Conservation (phyloP, 1,140 invertebrate species). For the Meloidogyne floridensis region DNA sequence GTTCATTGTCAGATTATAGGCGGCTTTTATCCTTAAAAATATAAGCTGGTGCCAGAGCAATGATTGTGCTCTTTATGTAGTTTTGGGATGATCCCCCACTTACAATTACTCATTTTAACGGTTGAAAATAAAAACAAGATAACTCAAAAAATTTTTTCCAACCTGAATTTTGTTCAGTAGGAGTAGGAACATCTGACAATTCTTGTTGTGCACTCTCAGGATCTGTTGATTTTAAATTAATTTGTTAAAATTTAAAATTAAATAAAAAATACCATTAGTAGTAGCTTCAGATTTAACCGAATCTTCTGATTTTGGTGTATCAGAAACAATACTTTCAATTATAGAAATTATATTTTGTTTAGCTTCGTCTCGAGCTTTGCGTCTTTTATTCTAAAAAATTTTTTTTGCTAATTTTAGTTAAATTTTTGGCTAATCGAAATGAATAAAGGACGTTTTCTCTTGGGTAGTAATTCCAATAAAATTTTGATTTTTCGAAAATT, state of each 20-base stretch:
- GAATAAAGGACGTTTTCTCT: too few species aligned
- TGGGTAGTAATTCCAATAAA: too few species aligned
- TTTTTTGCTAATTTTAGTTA: neutral
- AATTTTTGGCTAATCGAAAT: too few species aligned
- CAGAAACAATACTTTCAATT: slow-evolving; percentile 36
- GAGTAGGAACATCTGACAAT: neutral
- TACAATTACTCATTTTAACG: too few species aligned
- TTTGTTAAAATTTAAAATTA: neutral
- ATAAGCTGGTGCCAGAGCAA: too few species aligned
- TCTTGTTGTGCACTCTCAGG: neutral
- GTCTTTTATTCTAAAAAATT: neutral
- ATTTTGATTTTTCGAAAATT: too few species aligned
- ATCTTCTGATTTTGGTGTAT: slow-evolving; percentile 17
- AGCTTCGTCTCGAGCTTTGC: slow-evolving; percentile 19
- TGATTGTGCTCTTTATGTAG: too few species aligned
- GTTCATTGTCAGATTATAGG: too few species aligned
- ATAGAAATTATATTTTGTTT: slow-evolving; percentile 35
- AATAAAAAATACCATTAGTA: neutral
- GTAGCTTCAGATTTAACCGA: neutral
- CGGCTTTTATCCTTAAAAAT: too few species aligned
- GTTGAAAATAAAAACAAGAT: too few species aligned
- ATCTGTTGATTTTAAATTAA: neutral
- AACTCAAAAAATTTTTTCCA: too few species aligned
- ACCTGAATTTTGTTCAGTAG: neutral
- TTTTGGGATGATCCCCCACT: too few species aligned